Evolutionary conservation across 1,140 invertebrate species (phyloP), one percentile per base, ranked within the genome.

Genomic region (Steinernema feltiae): DNA sequence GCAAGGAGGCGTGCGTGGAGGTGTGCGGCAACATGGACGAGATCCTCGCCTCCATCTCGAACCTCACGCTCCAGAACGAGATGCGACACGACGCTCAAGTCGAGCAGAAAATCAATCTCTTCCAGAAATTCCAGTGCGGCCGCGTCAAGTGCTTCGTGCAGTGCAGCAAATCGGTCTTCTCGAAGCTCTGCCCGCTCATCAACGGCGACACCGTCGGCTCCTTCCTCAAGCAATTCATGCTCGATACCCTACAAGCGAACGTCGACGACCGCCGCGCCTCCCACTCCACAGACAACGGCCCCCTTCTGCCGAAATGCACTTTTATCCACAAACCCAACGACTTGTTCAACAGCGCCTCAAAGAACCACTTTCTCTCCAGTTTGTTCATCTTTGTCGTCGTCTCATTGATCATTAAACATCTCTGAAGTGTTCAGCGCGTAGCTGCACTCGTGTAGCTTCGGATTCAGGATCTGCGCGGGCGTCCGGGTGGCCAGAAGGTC

Each of bases 281-380:
- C 7, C 53, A 63, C 24, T 3, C 53, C 2, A 63, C 7, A n/a
- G 53, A 63, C 53, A 27, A 21, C 15, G 53, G 53, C 15, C 53
- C 53, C 7, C 53, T 63, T 63, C 53, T 63, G 53, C 53, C 53
- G 15, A 63, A 63, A 7, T 63, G 53, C 53, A 63, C 53, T 21
- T 63, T 63, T 27, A 27, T 63, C 3, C 24, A 63, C 24, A 27
- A 63, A 3, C 53, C 53, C 24, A 21, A 63, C 53, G 24, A 12
- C 53, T 63, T 63, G 53, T 27, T 63, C 53, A 63, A 63, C 7
- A 21, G 3, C 7, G 53, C 53, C 7, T 21, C 53, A 63, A 63
- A 21, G 24, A 63, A 12, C 41, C 15, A 27, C 24, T 15, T 63
- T 63, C 24, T 63, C 24, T n/a, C n/a, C n/a, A 46, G 53, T 63